phyloP scores from a whole-genome alignment of 2,113 vertebrate species.

The Mugil cephalus region DNA sequence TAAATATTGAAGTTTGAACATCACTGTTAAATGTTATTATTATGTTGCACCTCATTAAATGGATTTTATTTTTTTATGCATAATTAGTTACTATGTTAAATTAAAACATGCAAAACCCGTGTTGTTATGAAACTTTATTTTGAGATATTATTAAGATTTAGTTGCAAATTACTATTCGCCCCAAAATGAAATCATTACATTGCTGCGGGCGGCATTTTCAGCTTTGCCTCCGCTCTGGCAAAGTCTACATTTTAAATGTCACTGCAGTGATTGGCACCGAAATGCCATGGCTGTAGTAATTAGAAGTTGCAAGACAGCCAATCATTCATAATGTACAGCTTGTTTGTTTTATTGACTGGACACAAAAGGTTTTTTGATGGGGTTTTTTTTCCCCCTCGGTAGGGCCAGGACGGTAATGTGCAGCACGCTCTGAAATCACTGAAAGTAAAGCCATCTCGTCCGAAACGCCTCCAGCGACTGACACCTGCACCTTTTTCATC shows the following conservation, averaged over 20 bases:
- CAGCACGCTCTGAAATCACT: constrained; percentile 1
- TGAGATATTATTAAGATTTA: background rate
- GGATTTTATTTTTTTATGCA: background rate
- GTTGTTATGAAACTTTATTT: background rate
- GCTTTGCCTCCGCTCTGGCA: background rate
- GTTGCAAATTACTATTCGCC: background rate
- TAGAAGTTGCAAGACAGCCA: constrained; percentile 14
- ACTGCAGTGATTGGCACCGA: constrained; percentile 31
- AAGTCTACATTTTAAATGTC: constrained; percentile 45
- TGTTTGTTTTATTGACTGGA: constrained; percentile 43
- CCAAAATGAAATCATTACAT: too few species aligned
- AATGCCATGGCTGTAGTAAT: constrained; percentile 43
- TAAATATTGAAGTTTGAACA: too few species aligned
- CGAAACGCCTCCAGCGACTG: background rate
- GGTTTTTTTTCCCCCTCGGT: background rate
- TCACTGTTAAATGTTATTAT: too few species aligned
- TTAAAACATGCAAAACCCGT: too few species aligned
- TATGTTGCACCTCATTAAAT: too few species aligned
- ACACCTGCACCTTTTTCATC: constrained; percentile 22
- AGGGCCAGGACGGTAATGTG: background rate
- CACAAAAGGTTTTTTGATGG: background rate
- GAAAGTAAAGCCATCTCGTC: background rate
- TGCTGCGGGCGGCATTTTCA: constrained; percentile 4
- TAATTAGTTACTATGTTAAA: too few species aligned
- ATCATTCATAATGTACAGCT: constrained; percentile 40